Evolutionary conservation across 2,113 vertebrate species (phyloP).

Genomic region (Riparia riparia): DNA sequence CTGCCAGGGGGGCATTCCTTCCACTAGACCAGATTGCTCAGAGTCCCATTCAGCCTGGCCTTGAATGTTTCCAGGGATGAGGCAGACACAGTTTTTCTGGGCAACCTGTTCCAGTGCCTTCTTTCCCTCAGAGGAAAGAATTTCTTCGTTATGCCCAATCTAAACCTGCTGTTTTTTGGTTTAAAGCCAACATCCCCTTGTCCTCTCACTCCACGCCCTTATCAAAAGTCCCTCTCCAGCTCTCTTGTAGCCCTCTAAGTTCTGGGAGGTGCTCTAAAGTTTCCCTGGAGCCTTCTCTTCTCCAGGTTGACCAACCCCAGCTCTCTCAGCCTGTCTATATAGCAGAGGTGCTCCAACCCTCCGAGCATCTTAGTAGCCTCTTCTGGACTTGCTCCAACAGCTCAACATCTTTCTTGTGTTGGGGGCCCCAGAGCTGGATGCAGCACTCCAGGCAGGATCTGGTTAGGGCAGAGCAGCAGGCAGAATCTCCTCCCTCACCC

Average conservation of each 20-base stretch:
- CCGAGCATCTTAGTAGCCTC: background rate
- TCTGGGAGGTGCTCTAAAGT: background rate
- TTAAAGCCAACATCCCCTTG: background rate
- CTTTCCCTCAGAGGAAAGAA: background rate
- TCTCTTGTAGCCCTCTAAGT: background rate
- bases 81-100: background rate
- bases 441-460: background rate
- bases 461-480: background rate
- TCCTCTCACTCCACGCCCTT: background rate
- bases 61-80: background rate
- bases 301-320: rapidly evolving
- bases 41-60: background rate
- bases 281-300: background rate
- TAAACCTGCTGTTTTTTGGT: background rate
- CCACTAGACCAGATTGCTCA: background rate
- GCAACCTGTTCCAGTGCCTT: background rate
- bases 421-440: background rate
- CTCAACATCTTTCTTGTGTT: background rate
- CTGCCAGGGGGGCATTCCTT: background rate
- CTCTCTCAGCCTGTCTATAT: background rate
- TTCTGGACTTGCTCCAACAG: background rate
- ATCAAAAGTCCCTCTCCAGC: background rate
- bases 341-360: background rate
- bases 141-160: background rate
- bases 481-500: rapidly evolving